A percentile compares a stretch with the other conserved stretches of the same genome.
Evolutionary conservation across 2,797 vertebrate genomes (phyloP).

Genomic region (Chaunax sp.): DNA sequence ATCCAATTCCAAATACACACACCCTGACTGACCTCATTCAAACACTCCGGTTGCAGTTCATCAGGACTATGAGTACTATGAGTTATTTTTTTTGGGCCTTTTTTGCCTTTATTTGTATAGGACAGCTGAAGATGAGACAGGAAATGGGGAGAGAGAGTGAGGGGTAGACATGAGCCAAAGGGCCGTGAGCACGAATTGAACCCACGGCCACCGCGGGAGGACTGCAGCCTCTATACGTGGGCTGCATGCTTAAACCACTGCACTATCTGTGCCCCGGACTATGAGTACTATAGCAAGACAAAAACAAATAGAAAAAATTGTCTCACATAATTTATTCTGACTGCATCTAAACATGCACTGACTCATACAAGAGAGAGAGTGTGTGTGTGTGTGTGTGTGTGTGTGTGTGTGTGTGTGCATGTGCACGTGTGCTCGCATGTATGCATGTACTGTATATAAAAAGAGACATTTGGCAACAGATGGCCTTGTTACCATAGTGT

Average conservation of each 20-base stretch:
- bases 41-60: neutral
- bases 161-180: too few species aligned
- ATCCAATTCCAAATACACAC: neutral
- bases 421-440: neutral
- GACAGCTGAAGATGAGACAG: too few species aligned
- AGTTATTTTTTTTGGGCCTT: too few species aligned
- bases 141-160: too few species aligned
- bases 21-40: neutral
- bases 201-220: too few species aligned
- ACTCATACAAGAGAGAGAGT: too few species aligned
- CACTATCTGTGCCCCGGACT: too few species aligned
- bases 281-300: neutral
- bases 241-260: too few species aligned
- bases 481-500: conserved; percentile 34
- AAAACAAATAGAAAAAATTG: neutral
- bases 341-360: too few species aligned
- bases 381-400: conserved; percentile 25
- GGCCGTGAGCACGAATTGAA: too few species aligned
- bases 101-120: too few species aligned
- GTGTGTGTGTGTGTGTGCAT: conserved; percentile 11
- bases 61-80: neutral
- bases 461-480: conserved; percentile 42
- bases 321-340: neutral
- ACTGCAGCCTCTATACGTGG: too few species aligned
- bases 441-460: conserved; percentile 24